These are phyloP conservation scores for Pecten maximus DNA, from an alignment of 2,888 invertebrate genomes.

Conservation along the genomic window DNA sequence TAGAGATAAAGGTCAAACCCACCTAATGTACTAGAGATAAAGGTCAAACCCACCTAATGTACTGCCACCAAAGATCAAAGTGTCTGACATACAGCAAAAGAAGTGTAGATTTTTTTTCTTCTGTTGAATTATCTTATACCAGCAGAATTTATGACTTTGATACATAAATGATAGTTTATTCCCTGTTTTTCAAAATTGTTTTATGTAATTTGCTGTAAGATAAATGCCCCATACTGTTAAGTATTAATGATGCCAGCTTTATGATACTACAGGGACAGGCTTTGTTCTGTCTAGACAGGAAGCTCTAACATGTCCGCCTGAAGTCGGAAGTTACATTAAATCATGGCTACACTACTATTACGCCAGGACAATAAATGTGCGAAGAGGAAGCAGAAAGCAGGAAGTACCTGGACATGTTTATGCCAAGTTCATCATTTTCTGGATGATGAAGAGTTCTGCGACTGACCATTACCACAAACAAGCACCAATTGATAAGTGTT, in stretches of 20 bases:
- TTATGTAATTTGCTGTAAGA: not conserved
- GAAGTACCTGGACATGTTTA: not conserved
- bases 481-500: not conserved
- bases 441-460: not conserved
- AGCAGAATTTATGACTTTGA: too few species aligned
- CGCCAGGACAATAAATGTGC: not conserved
- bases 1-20: too few species aligned
- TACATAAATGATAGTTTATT: too few species aligned
- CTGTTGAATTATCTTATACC: too few species aligned
- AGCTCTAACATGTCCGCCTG: not conserved
- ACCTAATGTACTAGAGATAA: too few species aligned
- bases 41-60: too few species aligned
- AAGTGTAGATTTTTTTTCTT: too few species aligned
- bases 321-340: not conserved
- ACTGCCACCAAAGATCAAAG: too few species aligned
- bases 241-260: not conserved
- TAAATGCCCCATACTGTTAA: not conserved
- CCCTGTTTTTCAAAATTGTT: not conserved
- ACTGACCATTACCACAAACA: slow-evolving; percentile 2
- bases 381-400: not conserved
- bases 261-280: not conserved
- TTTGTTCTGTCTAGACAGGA: slow-evolving; percentile 19
- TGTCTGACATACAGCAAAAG: too few species aligned
- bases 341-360: not conserved
- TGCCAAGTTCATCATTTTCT: not conserved